Percentiles rank a stretch among this genome's conserved stretches.
Evolutionary conservation across 2,113 vertebrate genomes (phyloP).

Genomic region (Rousettus leschenaultii): DNA sequence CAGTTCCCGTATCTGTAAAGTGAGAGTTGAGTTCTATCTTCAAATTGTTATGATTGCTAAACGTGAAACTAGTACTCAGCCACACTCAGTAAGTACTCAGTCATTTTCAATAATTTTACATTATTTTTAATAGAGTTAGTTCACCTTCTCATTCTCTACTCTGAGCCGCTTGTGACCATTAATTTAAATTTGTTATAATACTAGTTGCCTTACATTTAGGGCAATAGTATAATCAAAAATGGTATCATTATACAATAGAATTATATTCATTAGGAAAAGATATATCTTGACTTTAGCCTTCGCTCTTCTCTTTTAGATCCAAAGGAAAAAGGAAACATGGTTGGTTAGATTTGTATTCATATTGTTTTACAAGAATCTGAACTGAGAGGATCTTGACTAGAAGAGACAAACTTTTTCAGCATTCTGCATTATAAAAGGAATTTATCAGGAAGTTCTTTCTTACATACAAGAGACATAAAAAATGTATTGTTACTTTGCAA

Average conservation of each 20-base stretch:
- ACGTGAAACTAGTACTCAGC: not conserved
- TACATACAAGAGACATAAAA: not conserved
- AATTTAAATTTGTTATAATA: not conserved
- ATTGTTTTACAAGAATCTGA: not conserved
- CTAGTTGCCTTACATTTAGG: not conserved
- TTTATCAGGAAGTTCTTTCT: not conserved
- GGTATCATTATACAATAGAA: not conserved
- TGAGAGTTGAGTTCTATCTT: not conserved
- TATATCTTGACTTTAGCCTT: not conserved
- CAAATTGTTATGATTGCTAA: not conserved
- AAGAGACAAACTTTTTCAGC: not conserved
- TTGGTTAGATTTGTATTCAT: not conserved
- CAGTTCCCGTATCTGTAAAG: not conserved
- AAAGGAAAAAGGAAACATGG: not conserved
- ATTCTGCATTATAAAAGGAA: not conserved
- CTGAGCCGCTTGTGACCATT: not conserved
- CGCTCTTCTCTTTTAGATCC: not conserved
- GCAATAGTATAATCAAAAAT: not conserved
- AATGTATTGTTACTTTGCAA: not conserved
- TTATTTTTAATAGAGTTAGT: not conserved
- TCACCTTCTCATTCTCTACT: not conserved
- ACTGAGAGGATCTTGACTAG: not conserved
- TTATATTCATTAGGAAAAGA: not conserved
- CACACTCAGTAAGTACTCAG: not conserved
- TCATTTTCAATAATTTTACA: not conserved